phyloP scores from a whole-genome alignment of 1,140 invertebrate species.

The Piezodorus guildinii region DNA sequence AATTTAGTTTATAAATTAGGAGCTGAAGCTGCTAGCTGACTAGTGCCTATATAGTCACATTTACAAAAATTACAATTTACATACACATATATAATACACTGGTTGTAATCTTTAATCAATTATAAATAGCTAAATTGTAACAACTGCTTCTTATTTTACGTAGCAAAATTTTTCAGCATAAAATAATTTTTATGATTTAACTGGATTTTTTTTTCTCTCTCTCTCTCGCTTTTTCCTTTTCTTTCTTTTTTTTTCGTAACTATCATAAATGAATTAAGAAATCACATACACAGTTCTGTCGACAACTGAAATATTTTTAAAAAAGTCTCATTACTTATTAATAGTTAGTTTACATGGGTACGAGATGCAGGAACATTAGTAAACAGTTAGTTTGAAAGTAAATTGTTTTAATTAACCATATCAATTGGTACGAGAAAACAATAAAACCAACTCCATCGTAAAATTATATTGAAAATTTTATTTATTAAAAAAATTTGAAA shows the following conservation, averaged over 20 bases:
- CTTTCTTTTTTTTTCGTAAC: not conserved
- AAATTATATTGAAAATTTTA: not conserved
- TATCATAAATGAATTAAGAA: not conserved
- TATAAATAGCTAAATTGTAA: not conserved
- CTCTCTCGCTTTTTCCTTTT: not conserved
- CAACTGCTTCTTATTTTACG: not conserved
- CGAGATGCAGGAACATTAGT: conserved; percentile 3
- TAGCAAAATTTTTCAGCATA: conserved; percentile 1
- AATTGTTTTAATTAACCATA: not conserved
- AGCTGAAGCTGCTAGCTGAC: conserved; percentile 22
- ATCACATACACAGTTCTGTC: not conserved
- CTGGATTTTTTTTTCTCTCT: not conserved
- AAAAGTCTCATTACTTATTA: too few species aligned
- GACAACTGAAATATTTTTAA: not conserved
- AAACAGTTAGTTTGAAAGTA: conserved; percentile 2
- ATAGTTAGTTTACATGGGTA: too few species aligned
- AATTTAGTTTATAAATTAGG: conserved; percentile 19
- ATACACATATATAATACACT: conserved; percentile 16
- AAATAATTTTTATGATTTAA: not conserved
- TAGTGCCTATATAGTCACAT: conserved; percentile 19
- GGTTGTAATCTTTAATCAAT: conserved; percentile 5
- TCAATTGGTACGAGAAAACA: not conserved
- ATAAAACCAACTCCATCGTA: conserved; percentile 16
- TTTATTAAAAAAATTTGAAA: conserved; percentile 6
- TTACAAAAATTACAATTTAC: conserved; percentile 15